Percentiles rank a stretch among this genome's conserved stretches.
Evolutionary conservation across 1,140 invertebrate genomes (phyloP).

Genomic region (Ephestia elutella): DNA sequence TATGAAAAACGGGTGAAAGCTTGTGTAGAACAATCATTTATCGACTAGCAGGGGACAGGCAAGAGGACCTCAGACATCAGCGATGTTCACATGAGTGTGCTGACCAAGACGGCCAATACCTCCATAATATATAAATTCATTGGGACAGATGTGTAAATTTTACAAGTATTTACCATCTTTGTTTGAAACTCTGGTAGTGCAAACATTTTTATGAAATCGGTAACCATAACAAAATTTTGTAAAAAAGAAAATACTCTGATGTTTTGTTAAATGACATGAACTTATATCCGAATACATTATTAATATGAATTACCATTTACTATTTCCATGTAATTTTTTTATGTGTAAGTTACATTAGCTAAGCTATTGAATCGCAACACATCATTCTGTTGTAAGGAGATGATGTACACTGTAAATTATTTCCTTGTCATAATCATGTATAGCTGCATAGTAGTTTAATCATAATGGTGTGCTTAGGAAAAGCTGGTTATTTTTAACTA

Average conservation of each 20-base stretch:
- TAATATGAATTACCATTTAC: not conserved
- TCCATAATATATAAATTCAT: conserved; percentile 44
- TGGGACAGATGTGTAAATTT: conserved; percentile 58
- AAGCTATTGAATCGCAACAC: not conserved
- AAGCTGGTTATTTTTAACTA: not conserved
- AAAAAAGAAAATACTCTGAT: not conserved
- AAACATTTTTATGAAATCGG: not conserved
- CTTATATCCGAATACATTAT: not conserved
- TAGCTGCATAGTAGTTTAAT: not conserved
- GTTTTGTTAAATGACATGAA: not conserved
- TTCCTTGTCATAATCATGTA: conserved; percentile 1
- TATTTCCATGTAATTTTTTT: not conserved
- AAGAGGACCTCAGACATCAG: conserved; percentile 30
- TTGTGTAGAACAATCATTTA: conserved; percentile 96
- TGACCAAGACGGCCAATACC: conserved; percentile 40
- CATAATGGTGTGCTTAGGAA: not conserved
- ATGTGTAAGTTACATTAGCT: not conserved
- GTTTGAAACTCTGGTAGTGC: conserved; percentile 1
- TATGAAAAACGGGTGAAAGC: conserved; percentile 98
- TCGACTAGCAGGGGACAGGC: conserved; percentile 82
- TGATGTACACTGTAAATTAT: conserved; percentile 2
- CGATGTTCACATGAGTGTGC: conserved; percentile 34
- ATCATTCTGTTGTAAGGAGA: not conserved
- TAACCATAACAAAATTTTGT: not conserved
- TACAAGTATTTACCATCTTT: conserved; percentile 15